phyloP scores from a whole-genome alignment of 92 coral and sea anemone species.

The Meandrina meandrites region DNA sequence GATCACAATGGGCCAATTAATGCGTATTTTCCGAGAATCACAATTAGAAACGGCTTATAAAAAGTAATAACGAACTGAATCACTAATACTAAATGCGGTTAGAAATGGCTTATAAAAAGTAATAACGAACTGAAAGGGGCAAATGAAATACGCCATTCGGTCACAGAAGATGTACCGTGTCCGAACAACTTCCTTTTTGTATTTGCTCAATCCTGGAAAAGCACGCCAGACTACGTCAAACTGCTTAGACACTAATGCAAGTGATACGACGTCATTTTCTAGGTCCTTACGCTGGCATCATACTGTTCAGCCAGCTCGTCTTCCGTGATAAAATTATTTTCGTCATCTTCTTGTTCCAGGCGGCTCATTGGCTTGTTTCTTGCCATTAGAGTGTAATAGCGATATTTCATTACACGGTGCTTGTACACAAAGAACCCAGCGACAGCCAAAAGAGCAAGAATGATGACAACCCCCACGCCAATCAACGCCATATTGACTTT shows the following conservation, averaged over 20 bases:
- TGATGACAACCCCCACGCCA: constrained; percentile 77
- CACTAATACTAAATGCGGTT: no score
- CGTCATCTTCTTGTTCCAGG: constrained; percentile 81
- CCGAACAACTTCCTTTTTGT: background rate
- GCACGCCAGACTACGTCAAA: background rate
- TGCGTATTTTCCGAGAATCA: no score
- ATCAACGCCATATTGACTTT: constrained; percentile 69
- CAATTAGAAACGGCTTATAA: no score
- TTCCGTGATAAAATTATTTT: constrained; percentile 26
- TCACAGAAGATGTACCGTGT: background rate
- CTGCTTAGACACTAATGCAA: background rate
- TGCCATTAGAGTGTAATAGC: constrained; percentile 65
- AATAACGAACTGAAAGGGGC: no score
- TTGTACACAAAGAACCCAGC: constrained; percentile 77
- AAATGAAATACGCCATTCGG: no score
- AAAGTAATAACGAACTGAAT: no score
- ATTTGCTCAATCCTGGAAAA: background rate
- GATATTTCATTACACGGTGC: constrained; percentile 72
- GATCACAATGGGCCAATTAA: no score
- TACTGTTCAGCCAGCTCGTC: constrained; percentile 19
- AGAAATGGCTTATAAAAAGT: no score
- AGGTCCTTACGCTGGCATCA: background rate
- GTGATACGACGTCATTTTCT: background rate
- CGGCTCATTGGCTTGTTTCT: constrained; percentile 89
- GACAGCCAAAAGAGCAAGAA: constrained; percentile 53